These are phyloP conservation scores for Ceyx cyanopectus DNA, from an alignment of 2,113 vertebrate genomes.

Conservation along the genomic window DNA sequence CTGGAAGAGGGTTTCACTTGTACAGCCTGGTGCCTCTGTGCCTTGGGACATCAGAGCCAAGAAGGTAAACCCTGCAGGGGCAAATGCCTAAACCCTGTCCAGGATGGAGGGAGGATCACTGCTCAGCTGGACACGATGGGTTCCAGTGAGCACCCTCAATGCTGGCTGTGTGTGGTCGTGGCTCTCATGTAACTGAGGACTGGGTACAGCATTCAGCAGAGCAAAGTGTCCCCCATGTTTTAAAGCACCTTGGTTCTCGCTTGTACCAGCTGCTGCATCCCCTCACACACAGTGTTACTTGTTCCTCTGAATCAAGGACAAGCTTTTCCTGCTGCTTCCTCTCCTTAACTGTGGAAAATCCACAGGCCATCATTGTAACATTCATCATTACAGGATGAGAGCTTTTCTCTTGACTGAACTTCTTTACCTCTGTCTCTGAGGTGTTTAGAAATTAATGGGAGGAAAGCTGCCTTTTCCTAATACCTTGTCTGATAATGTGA, in stretches of 20 bases:
- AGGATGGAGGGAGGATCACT: not conserved
- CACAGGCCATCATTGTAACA: not conserved
- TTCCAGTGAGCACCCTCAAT: not conserved
- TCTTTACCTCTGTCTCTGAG: not conserved
- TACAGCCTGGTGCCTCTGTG: not conserved
- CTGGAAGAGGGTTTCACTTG: not conserved
- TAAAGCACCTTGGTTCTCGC: not conserved
- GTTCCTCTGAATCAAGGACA: not conserved
- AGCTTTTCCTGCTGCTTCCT: not conserved
- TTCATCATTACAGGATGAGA: not conserved
- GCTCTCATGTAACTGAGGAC: not conserved
- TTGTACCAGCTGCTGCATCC: not conserved
- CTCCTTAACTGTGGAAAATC: not conserved
- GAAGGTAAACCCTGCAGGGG: not conserved
- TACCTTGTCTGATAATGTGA: not conserved
- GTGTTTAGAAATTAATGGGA: not conserved
- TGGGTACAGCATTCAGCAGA: not conserved
- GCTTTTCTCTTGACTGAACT: not conserved
- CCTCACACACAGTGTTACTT: not conserved
- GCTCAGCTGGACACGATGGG: not conserved
- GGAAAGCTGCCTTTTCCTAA: not conserved
- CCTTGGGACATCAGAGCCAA: not conserved
- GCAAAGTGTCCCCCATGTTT: not conserved
- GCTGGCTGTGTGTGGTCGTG: not conserved
- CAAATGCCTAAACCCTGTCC: not conserved